Percentiles rank a stretch among this genome's conserved stretches.
phyloP scores from a whole-genome alignment of 2,797 vertebrate species.

The Valencia hispanica region DNA sequence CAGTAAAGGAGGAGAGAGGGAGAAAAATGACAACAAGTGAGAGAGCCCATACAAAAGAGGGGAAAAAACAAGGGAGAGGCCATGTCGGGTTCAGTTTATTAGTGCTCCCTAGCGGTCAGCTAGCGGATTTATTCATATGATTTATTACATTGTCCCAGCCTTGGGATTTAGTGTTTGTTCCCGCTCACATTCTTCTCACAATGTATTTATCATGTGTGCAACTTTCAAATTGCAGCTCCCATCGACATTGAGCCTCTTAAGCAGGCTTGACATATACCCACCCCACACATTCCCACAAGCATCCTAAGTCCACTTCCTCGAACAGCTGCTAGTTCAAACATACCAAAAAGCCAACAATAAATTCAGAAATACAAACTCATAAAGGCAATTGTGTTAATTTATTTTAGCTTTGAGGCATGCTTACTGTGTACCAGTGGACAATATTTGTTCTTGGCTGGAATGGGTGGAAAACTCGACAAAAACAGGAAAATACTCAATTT shows the following conservation, averaged over 20 bases:
- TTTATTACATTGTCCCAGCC: constrained; percentile 59
- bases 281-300: constrained; percentile 4
- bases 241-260: constrained; percentile 66
- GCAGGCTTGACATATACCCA: constrained; percentile 58
- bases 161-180: constrained; percentile 60
- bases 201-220: constrained; percentile 62
- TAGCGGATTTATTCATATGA: constrained; percentile 65
- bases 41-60: constrained; percentile 16
- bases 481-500: constrained; percentile 71
- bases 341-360: constrained; percentile 51
- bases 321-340: constrained; percentile 29
- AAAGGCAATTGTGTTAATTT: constrained; percentile 68
- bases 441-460: too few relatives aligned
- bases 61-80: constrained; percentile 24
- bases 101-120: constrained; percentile 72
- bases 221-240: constrained; percentile 60
- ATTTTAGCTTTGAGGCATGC: constrained; percentile 54
- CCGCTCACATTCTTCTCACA: constrained; percentile 42
- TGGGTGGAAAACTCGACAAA: too few relatives aligned
- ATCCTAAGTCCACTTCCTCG: not conserved
- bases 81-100: constrained; percentile 62
- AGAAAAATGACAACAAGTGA: constrained; percentile 30
- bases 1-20: constrained; percentile 16
- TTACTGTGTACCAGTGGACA: constrained; percentile 50
- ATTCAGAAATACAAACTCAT: constrained; percentile 56